Conservation (phyloP, 2,888 invertebrate genomes). For the Spisula solida region DNA sequence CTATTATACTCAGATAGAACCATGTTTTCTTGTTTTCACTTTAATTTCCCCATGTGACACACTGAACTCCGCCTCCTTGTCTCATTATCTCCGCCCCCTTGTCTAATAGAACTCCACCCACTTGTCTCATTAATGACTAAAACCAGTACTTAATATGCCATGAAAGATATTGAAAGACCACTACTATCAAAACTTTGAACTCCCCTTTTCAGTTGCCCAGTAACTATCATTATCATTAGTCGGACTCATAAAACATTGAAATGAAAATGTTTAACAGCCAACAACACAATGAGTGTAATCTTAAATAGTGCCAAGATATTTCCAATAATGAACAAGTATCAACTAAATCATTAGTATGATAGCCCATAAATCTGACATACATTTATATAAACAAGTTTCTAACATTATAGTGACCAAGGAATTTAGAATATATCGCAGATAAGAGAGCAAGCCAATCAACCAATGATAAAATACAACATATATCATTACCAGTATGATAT, state of each 20-base stretch:
- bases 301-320: not conserved
- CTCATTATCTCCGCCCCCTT: constrained; percentile 14
- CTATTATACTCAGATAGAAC: not conserved
- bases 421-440: not conserved
- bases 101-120: not conserved
- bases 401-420: not conserved
- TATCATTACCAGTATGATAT: no score
- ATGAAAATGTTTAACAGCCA: not conserved
- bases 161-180: constrained; percentile 4
- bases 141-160: constrained; percentile 31
- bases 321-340: not conserved
- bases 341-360: not conserved
- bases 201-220: constrained; percentile 11
- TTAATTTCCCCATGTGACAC: constrained; percentile 37
- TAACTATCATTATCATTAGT: not conserved
- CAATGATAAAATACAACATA: no score
- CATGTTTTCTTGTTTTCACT: not conserved
- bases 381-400: not conserved
- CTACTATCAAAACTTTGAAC: constrained; percentile 5
- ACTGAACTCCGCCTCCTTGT: constrained; percentile 20
- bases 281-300: not conserved
- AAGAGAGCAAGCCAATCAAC: not conserved
- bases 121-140: constrained; percentile 42
- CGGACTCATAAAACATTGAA: not conserved
- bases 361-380: not conserved